Percentiles rank a stretch among this genome's conserved stretches.
phyloP scores from a whole-genome alignment of 2,113 vertebrate genomes.

The Beaufortia kweichowensis region DNA sequence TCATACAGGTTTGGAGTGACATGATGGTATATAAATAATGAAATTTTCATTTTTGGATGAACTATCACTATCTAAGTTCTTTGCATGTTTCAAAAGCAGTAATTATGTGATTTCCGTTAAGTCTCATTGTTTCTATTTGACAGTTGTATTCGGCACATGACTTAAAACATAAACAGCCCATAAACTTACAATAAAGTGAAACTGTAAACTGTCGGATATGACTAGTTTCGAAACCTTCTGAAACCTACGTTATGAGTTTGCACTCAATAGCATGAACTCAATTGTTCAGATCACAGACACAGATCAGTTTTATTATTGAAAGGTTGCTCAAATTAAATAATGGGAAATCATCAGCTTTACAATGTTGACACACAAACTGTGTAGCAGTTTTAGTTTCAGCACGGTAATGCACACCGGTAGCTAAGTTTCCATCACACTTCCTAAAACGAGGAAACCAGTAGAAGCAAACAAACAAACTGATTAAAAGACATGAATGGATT shows the following conservation, averaged over 20 bases:
- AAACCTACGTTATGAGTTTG: not conserved
- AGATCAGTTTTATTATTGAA: constrained; percentile 22
- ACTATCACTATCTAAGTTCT: too few relatives aligned
- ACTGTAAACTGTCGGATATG: not conserved
- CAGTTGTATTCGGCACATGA: not conserved
- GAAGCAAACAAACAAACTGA: constrained; percentile 20
- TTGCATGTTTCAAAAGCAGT: too few relatives aligned
- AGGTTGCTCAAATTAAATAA: not conserved
- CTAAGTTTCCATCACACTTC: constrained; percentile 33
- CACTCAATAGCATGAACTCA: not conserved
- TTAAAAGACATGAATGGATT: too few relatives aligned
- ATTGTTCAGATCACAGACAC: not conserved
- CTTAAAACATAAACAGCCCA: not conserved
- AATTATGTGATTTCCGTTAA: not conserved
- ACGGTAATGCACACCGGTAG: constrained; percentile 24
- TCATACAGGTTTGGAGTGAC: too few relatives aligned
- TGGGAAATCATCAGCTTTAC: constrained; percentile 15
- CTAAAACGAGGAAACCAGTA: constrained; percentile 1
- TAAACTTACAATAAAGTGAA: not conserved
- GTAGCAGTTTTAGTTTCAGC: constrained; percentile 29
- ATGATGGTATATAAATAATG: too few relatives aligned
- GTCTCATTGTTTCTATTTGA: not conserved
- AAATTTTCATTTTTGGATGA: too few relatives aligned
- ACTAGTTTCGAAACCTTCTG: not conserved
- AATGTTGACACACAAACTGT: constrained; percentile 6